Evolutionary conservation across 2,113 vertebrate genomes (phyloP).

Genomic region (Triplophysa rosa): DNA sequence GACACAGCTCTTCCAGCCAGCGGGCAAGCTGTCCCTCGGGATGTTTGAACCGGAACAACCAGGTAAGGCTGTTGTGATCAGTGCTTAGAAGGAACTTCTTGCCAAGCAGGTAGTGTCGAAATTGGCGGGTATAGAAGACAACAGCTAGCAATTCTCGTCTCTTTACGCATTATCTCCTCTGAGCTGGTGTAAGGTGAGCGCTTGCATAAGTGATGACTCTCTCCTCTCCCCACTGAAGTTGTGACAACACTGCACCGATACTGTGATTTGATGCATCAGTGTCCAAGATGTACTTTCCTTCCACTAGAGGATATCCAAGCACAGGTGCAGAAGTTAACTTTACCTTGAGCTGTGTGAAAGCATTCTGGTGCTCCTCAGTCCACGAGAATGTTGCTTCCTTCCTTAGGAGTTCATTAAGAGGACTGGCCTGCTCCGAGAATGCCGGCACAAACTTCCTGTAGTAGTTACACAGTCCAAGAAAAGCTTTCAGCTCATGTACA

Average conservation of each 20-base stretch:
- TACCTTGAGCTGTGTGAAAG: not conserved
- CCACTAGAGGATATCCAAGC: not conserved
- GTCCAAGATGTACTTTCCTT: slow-evolving; percentile 16
- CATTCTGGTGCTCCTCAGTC: not conserved
- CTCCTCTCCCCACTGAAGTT: slow-evolving; percentile 25
- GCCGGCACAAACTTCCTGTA: too few relatives aligned
- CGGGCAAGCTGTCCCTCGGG: slow-evolving; percentile 20
- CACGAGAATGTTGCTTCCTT: not conserved
- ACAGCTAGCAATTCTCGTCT: slow-evolving; percentile 12
- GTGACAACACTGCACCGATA: slow-evolving; percentile 44
- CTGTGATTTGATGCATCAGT: slow-evolving; percentile 37
- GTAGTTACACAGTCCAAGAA: too few relatives aligned
- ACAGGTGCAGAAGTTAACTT: not conserved
- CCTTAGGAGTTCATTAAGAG: not conserved
- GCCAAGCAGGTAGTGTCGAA: slow-evolving; percentile 7
- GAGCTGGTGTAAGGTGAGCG: not conserved
- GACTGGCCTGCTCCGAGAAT: too few relatives aligned
- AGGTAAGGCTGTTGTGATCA: slow-evolving; percentile 13
- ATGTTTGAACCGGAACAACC: slow-evolving; percentile 33
- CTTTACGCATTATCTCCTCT: slow-evolving; percentile 32
- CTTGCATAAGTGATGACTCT: slow-evolving; percentile 37
- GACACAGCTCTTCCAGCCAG: slow-evolving; percentile 18
- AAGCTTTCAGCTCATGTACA: not conserved
- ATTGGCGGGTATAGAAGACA: not conserved
- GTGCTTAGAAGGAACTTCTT: not conserved